phyloP scores from a whole-genome alignment of 1,140 invertebrate species.

The Eulimnadia texana region DNA sequence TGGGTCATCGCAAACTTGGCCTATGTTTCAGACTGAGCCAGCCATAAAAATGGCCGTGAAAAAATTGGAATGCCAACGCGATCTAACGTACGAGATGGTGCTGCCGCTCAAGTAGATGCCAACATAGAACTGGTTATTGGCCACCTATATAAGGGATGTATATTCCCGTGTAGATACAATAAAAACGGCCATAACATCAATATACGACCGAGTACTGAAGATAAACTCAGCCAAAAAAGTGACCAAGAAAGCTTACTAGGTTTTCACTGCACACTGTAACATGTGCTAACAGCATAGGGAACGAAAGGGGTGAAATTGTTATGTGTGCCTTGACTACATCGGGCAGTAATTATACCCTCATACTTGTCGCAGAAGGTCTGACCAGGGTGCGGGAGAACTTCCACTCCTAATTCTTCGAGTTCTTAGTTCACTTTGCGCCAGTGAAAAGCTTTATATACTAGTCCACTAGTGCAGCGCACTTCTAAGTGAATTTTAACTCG shows the following conservation, averaged over 20 bases:
- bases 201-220: conserved; percentile 8
- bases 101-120: neutral
- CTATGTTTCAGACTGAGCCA: neutral
- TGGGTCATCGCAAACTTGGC: neutral
- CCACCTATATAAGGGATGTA: conserved; percentile 6
- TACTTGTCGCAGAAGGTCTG: neutral
- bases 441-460: too few relatives aligned
- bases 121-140: neutral
- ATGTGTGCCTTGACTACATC: conserved; percentile 4
- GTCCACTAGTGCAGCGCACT: too few relatives aligned
- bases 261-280: neutral
- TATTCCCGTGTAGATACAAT: neutral
- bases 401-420: too few relatives aligned
- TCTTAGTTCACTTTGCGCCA: too few relatives aligned
- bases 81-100: neutral
- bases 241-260: conserved; percentile 4
- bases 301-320: conserved; percentile 7
- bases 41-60: neutral
- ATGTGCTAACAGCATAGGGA: conserved; percentile 8
- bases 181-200: neutral
- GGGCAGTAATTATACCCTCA: neutral
- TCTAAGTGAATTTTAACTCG: too few relatives aligned
- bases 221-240: conserved; percentile 12
- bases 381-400: neutral
- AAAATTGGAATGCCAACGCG: neutral